Evolutionary conservation across 2,888 invertebrate genomes (phyloP), one percentile per base, ranked within the genome.

Genomic region (Lochmaea crataegi): DNA sequence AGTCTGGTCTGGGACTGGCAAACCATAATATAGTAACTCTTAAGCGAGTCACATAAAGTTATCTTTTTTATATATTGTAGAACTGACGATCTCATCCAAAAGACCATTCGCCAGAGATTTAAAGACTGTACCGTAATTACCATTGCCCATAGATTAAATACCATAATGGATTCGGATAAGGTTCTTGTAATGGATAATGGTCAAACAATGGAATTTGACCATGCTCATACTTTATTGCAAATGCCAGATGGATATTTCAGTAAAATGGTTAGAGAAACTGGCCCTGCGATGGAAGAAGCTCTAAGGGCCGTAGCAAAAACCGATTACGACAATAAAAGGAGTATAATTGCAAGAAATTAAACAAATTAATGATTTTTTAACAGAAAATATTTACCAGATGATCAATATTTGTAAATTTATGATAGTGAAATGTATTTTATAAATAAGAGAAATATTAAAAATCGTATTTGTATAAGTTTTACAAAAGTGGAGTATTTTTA

Each of bases 161-260:
- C 68, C 18, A 68, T 68, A 14, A 68, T 68, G 61, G 68, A 68
- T 58, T 94, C 93, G 0, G 94, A 95, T 87, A 90, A 91, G 86
- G 91, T 94, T 74, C 81, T 91, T 76, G 90, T 91, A 3, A 86
- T 91, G 82, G 89, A 91, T 79, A 87, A 88, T 22, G 91, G 91
- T 0, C 78, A 82, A 56, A 84, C 89, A 26, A 85, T 85, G 42
- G 87, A 91, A 83, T 90, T 89, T 82, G 90, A 88, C 72, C 86
- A 87, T 38, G 91, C 91, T 0, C 84, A 88, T 78, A 81, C 82
- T 56, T 76, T 87, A 38, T 78, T 87, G 11, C 82, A 84, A 74
- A 83, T 85, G 64, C 76, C 81, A 7, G 78, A 82, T 12, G 82
- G 76, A 16, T 80, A 82, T 67, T 85, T 87, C 65, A 81, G 81